Percentiles rank a stretch among this genome's conserved stretches.
Evolutionary conservation across 2,888 invertebrate genomes (phyloP).

Genomic region (Coelopa pilipes): DNA sequence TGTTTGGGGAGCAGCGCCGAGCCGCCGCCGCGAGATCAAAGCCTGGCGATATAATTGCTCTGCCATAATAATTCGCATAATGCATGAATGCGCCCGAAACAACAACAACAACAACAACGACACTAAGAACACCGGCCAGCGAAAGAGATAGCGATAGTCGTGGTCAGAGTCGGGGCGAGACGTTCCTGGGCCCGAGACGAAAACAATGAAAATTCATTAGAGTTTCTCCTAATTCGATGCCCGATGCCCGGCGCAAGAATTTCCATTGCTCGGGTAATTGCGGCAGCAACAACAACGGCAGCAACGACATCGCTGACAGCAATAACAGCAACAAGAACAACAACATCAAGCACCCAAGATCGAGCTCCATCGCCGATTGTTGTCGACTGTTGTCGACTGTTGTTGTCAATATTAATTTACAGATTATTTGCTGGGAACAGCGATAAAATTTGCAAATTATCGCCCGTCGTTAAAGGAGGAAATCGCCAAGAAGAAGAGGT

Average conservation of each 20-base stretch:
- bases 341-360: too few species aligned
- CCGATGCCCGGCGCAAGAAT: constrained; percentile 2
- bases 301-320: too few species aligned
- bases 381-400: too few species aligned
- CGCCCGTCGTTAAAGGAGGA: neutral
- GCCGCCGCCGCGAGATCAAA: constrained; percentile 46
- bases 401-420: constrained; percentile 22
- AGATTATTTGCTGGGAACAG: constrained; percentile 19
- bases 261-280: constrained; percentile 11
- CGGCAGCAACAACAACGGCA: neutral
- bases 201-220: constrained; percentile 37
- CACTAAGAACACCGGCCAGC: neutral
- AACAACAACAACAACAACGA: constrained; percentile 33
- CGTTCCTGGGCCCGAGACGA: neutral
- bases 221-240: constrained; percentile 33
- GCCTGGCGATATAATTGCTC: constrained; percentile 50
- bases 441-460: constrained; percentile 26
- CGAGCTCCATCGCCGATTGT: too few species aligned
- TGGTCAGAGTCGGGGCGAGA: neutral
- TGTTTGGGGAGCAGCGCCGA: neutral
- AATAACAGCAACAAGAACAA: neutral
- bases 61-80: constrained; percentile 38
- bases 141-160: neutral
- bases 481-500: neutral
- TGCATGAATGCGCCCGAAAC: constrained; percentile 33